phyloP scores from a whole-genome alignment of 2,797 vertebrate genomes.

The Alosa sapidissima region DNA sequence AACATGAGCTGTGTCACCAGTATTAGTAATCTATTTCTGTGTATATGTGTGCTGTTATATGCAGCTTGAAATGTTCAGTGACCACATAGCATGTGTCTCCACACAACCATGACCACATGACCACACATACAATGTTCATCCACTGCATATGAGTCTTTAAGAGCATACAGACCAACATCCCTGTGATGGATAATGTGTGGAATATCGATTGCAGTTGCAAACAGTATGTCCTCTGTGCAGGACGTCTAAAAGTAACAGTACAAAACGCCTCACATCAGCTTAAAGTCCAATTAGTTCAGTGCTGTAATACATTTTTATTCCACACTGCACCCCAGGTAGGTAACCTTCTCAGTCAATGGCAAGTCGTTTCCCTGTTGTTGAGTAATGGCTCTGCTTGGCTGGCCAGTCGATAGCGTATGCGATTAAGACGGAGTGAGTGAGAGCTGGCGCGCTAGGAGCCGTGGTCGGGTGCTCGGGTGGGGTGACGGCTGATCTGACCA shows the following conservation, averaged over 20 bases:
- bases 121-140: neutral
- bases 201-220: neutral
- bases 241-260: neutral
- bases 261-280: conserved; percentile 18
- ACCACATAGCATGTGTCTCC: neutral
- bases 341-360: conserved; percentile 24
- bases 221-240: neutral
- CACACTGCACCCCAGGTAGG: conserved; percentile 1
- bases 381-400: conserved; percentile 9
- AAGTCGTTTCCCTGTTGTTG: conserved; percentile 24
- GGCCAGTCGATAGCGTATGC: conserved; percentile 10
- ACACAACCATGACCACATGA: neutral
- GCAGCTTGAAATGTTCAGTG: neutral
- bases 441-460: neutral
- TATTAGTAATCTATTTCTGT: conserved; percentile 3
- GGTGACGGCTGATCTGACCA: neutral
- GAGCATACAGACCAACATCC: neutral
- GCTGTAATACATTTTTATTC: conserved; percentile 26
- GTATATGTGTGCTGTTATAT: neutral
- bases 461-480: neutral
- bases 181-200: neutral
- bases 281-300: neutral
- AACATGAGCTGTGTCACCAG: neutral
- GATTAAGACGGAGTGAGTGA: conserved; percentile 13
- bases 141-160: neutral